Base-by-base conservation (phyloP, 2,113 vertebrate genomes). In the Morone saxatilis region DNA sequence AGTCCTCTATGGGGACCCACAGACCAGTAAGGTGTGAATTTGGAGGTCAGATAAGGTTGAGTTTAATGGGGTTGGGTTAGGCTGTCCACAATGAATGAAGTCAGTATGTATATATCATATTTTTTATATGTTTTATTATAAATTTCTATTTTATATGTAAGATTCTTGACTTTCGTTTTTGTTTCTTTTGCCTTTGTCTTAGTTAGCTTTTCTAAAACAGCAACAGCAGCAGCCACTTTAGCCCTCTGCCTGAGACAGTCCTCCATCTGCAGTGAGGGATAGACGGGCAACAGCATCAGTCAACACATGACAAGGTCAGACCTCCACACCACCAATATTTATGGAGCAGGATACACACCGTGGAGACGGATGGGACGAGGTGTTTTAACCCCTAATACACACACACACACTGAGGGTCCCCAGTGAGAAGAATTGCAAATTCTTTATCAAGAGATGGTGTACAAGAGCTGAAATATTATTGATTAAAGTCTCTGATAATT, bases 291-390 rank as follows among this genome's bases (percentile, higher is more conserved):
- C 50, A 3, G 62, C 84, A 89, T 93, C 87, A 57, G 87, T 93
- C 89, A 92, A 76, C 74, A 73, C 76, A 62, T 19, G 90, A 91
- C 92, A 92, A 92, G 92, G 90, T 93, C 89, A 83, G 74, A 89
- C 71, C 81, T 67, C 84, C 86, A 79, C 76, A 80, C 79, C 66
- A 76, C 67, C 87, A 85, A 91, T 90, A 87, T 93, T 93, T 89
- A 93, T 87, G 84, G 63, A 90, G 87, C 71, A 65, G 69, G 67
- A 78, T 66, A 84, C 69, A 87, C 78, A 83, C 38, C 53, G 71
- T 7, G 51, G 65, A 89, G 86, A 90, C 66, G 53, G 63, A 87
- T 89, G 76, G 61, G 63, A 71, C 22, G 14, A 50, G 7, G 54
- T 10, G 22, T 3, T 68, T 80, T 53, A 80, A 51, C 7, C 70